Evolutionary conservation across 2,888 invertebrate species (phyloP), one percentile per base, ranked within the genome.

Genomic region (Erebia aethiops): DNA sequence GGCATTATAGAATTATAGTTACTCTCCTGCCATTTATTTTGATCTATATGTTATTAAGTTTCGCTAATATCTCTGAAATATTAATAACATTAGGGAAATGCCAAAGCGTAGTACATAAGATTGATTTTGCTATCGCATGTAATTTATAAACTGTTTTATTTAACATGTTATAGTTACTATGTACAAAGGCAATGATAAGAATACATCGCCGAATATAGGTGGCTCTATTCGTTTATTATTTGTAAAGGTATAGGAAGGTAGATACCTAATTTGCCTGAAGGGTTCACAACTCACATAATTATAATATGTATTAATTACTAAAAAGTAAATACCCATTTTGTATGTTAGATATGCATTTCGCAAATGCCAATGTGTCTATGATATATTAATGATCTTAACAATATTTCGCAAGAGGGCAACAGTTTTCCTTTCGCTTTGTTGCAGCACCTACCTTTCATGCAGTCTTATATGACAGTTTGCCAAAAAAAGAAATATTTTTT

Each of bases 41-140:
- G 49, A 57, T 57, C 62, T 49, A 26, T 56, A 13, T 69, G 56
- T n/a, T 52, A 16, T 52, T 16, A 16, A 61, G 21, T 69, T 71
- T 52, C 64, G 66, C 58, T 66, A 56, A 61, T 54, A 61, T 52
- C 14, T 56, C 51, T 49, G 51, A 57, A 62, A 18, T 63, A 66
- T 61, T 54, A 43, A 51, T 63, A 52, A 71, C 18, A 58, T 63
- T 71, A 71, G 62, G 62, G 18, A 66, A 71, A 67, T 69, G 73
- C 74, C 74, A 74, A 74, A 74, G 62, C 46, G 65, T 74, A 70
- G 77, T 69, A 43, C 13, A 14, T 74, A 75, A 75, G 66, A 72
- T 72, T 72, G 13, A 46, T 69, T 71, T 67, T 69, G 67, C 69
- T 71, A 70, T 67, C 21, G 35, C 58, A 49, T 60, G 56, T 35